phyloP scores from a whole-genome alignment of 92 coral and sea anemone species.

The Epizoanthus rinbou region DNA sequence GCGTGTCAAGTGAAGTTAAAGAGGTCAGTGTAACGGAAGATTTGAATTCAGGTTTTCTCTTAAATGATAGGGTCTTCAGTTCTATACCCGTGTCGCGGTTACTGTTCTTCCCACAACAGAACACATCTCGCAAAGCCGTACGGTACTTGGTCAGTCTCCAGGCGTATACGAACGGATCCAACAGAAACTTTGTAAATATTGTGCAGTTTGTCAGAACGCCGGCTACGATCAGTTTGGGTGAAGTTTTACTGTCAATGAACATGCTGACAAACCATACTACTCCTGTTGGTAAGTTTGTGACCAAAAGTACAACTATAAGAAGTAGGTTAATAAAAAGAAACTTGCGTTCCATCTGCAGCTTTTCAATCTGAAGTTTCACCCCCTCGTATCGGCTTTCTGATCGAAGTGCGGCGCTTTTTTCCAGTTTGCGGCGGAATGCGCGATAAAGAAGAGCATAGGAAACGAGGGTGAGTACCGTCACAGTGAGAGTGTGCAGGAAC shows the following conservation, averaged over 20 bases:
- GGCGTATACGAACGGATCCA: conserved; percentile 36
- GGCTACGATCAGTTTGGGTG: not conserved
- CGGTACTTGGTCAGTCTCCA: conserved; percentile 38
- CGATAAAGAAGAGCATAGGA: conserved; percentile 22
- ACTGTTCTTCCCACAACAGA: conserved; percentile 1
- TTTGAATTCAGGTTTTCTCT: too few species aligned
- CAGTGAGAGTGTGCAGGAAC: conserved; percentile 1
- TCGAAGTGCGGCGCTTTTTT: not conserved
- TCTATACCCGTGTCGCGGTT: too few species aligned
- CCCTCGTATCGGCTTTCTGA: conserved; percentile 13
- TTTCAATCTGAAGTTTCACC: not conserved
- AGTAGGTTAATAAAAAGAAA: conserved; percentile 22
- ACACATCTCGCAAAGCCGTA: conserved; percentile 4
- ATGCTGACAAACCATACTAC: conserved; percentile 1
- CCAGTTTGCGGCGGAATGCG: conserved; percentile 23
- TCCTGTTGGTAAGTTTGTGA: not conserved
- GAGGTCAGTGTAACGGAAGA: too few species aligned
- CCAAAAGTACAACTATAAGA: not conserved
- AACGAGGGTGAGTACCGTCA: not conserved
- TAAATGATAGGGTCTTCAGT: too few species aligned
- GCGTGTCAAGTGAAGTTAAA: too few species aligned
- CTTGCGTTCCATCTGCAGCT: conserved; percentile 5
- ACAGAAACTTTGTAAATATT: not conserved
- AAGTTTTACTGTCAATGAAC: not conserved
- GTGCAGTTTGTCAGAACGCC: not conserved